Evolutionary conservation across 1,140 invertebrate genomes (phyloP).

Genomic region (Saccostrea cuccullata): DNA sequence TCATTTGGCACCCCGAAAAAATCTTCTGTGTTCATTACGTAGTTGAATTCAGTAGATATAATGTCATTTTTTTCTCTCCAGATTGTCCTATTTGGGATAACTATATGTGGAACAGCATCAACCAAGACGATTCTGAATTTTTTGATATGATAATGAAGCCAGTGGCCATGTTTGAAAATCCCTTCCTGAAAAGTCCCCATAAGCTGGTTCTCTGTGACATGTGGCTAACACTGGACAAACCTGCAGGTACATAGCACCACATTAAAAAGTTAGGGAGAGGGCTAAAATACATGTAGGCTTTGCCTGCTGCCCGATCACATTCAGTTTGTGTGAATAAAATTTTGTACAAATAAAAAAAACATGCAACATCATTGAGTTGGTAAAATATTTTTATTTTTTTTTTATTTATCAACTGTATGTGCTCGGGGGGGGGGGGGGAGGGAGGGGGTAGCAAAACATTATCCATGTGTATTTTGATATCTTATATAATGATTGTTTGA

Average conservation of each 20-base stretch:
- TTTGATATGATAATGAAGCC: slow-evolving; percentile 82
- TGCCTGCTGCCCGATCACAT: too few species aligned
- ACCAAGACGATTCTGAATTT: background rate
- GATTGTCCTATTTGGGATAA: slow-evolving; percentile 11
- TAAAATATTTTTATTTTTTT: too few species aligned
- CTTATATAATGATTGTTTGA: too few species aligned
- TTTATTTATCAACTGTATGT: too few species aligned
- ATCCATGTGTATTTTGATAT: too few species aligned
- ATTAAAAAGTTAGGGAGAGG: too few species aligned
- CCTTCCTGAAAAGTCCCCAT: slow-evolving; percentile 89
- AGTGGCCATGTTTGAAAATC: slow-evolving; percentile 92
- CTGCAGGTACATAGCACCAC: slow-evolving; percentile 41
- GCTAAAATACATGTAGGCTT: too few species aligned
- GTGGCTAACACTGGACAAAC: slow-evolving; percentile 74
- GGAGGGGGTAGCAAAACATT: too few species aligned
- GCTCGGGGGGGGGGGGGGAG: too few species aligned
- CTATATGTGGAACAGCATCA: slow-evolving; percentile 13
- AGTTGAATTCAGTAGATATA: background rate
- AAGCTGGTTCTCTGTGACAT: slow-evolving; percentile 92
- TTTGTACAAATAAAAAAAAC: too few species aligned
- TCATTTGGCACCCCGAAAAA: background rate
- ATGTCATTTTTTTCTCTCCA: background rate
- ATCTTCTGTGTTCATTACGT: background rate
- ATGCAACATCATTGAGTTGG: too few species aligned
- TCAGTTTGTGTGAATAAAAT: too few species aligned